phyloP scores from a whole-genome alignment of 2,888 invertebrate genomes.

The Lepas anatifera region DNA sequence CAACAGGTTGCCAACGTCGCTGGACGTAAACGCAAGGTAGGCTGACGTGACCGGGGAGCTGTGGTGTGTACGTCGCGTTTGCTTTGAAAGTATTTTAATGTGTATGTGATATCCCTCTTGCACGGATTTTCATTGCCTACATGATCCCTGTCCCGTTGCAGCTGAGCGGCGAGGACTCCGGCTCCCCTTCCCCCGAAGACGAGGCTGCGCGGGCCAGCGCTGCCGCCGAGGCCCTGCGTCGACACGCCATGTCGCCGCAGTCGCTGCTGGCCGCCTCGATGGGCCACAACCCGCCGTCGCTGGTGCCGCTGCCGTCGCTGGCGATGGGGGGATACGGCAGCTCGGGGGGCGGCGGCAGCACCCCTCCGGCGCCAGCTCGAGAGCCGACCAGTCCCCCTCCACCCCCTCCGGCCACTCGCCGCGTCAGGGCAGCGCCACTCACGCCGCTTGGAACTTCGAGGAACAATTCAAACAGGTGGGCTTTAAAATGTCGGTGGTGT shows the following conservation, averaged over 20 bases:
- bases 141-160: too few species aligned
- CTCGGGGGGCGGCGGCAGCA: background rate
- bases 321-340: background rate
- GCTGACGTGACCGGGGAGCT: too few species aligned
- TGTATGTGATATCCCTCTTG: too few species aligned
- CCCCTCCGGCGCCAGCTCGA: background rate
- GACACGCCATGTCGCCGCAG: background rate
- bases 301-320: conserved; percentile 1
- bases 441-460: conserved; percentile 7
- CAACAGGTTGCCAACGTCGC: conserved; percentile 6
- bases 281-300: conserved; percentile 3
- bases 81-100: too few species aligned
- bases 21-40: background rate
- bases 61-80: too few species aligned
- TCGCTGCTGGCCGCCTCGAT: conserved; percentile 10
- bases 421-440: too few species aligned
- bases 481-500: too few species aligned
- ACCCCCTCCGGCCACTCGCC: background rate
- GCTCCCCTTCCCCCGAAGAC: too few species aligned
- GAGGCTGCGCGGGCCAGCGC: background rate
- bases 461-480: conserved; percentile 10
- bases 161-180: too few species aligned
- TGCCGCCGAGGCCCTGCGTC: background rate
- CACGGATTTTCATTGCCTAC: too few species aligned
- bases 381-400: background rate